phyloP scores from a whole-genome alignment of 2,797 vertebrate species.

The Dicrostonyx torquatus region DNA sequence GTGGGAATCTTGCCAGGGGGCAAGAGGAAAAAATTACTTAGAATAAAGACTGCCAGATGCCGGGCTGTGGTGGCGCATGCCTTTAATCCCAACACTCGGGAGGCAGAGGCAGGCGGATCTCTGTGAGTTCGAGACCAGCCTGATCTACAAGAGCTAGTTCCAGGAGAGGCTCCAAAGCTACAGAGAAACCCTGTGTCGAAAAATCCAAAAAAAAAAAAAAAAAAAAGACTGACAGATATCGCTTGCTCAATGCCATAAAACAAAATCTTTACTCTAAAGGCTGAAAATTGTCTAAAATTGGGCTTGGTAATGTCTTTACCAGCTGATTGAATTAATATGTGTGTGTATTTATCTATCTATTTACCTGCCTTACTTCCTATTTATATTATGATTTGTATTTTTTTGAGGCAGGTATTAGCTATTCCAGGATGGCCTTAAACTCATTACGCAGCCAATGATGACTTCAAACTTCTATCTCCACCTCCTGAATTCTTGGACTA shows the following conservation, averaged over 20 bases:
- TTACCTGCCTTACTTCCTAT: not conserved
- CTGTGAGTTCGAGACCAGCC: too few relatives aligned
- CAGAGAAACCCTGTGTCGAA: too few relatives aligned
- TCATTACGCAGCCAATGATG: not conserved
- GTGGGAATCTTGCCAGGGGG: not conserved
- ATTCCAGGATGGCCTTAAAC: not conserved
- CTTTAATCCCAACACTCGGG: too few relatives aligned
- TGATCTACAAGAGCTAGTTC: too few relatives aligned
- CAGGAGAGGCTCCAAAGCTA: too few relatives aligned
- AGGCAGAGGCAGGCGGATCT: too few relatives aligned
- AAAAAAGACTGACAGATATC: conserved; percentile 45
- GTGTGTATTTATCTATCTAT: not conserved
- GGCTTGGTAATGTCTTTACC: not conserved
- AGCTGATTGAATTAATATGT: not conserved
- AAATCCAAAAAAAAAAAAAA: too few relatives aligned
- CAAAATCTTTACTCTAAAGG: conserved; percentile 12
- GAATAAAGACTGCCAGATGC: conserved; percentile 44
- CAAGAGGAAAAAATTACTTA: conserved; percentile 26
- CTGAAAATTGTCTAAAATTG: conserved; percentile 14
- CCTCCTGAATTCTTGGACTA: not conserved
- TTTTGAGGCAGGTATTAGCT: not conserved
- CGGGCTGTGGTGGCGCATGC: too few relatives aligned
- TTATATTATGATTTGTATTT: not conserved
- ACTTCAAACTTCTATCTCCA: not conserved
- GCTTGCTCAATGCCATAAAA: not conserved